Conservation (phyloP, 2,113 vertebrate genomes). For the Rafetus swinhoei region DNA sequence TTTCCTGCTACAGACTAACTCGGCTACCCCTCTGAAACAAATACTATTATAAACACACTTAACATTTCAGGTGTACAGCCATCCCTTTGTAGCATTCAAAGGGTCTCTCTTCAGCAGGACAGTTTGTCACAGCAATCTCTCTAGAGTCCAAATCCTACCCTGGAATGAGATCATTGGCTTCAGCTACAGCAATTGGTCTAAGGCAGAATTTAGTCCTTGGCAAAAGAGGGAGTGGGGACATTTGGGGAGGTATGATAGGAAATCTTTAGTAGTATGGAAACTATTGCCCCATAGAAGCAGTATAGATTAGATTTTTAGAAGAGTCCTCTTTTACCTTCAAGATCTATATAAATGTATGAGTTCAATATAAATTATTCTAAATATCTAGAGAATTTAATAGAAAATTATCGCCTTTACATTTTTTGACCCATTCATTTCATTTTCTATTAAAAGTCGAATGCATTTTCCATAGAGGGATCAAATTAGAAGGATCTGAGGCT, state of each 20-base stretch:
- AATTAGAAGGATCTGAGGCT: background rate
- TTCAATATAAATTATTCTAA: slow-evolving; percentile 56
- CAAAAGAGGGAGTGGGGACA: background rate
- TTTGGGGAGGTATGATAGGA: background rate
- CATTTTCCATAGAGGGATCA: slow-evolving; percentile 34
- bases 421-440: slow-evolving; percentile 38
- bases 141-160: accelerated
- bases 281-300: background rate
- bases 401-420: background rate
- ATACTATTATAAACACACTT: background rate
- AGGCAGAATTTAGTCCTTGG: background rate
- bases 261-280: background rate
- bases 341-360: slow-evolving; percentile 35
- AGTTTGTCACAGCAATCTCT: background rate
- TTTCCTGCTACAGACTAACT: no score
- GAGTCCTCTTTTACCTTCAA: background rate
- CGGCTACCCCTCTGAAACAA: no score
- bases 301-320: background rate
- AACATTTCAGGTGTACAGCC: slow-evolving; percentile 21
- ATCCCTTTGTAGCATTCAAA: accelerated
- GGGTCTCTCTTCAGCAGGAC: background rate
- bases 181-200: background rate
- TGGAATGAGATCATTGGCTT: background rate
- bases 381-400: slow-evolving; percentile 37
- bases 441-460: slow-evolving; percentile 16